Conservation (phyloP, 2,113 vertebrate genomes). For the Burhinus bistriatus region DNA sequence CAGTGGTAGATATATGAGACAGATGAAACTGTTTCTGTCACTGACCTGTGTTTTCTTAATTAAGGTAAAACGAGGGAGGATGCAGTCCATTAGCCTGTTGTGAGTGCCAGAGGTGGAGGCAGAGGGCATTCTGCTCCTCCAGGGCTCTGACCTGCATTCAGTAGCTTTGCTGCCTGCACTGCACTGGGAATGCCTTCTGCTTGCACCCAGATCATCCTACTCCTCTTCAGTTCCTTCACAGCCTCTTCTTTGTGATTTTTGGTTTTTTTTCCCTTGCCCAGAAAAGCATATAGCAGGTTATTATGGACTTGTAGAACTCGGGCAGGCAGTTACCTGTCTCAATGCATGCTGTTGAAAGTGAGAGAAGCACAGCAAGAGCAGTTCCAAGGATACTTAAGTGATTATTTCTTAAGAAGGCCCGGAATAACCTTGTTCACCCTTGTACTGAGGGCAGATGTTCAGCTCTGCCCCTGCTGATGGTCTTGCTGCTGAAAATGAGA, state of each 20-base stretch:
- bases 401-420: not conserved
- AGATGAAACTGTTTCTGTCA: not conserved
- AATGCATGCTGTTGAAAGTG: fast-evolving
- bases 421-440: not conserved
- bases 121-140: not conserved
- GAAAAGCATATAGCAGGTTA: not conserved
- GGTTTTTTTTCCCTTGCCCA: not conserved
- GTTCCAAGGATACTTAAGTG: not conserved
- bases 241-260: not conserved
- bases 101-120: not conserved
- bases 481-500: not conserved
- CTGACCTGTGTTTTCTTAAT: not conserved
- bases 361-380: not conserved
- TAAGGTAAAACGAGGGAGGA: not conserved
- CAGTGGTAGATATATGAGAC: not conserved
- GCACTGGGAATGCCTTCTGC: not conserved
- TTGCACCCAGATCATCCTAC: not conserved
- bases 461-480: not conserved
- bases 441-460: not conserved
- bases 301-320: not conserved
- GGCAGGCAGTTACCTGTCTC: not conserved
- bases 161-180: not conserved
- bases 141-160: not conserved
- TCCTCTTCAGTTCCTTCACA: not conserved
- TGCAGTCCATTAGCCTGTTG: no score